Base-by-base conservation (phyloP, 2,113 vertebrate species). In the Leiothrix lutea region DNA sequence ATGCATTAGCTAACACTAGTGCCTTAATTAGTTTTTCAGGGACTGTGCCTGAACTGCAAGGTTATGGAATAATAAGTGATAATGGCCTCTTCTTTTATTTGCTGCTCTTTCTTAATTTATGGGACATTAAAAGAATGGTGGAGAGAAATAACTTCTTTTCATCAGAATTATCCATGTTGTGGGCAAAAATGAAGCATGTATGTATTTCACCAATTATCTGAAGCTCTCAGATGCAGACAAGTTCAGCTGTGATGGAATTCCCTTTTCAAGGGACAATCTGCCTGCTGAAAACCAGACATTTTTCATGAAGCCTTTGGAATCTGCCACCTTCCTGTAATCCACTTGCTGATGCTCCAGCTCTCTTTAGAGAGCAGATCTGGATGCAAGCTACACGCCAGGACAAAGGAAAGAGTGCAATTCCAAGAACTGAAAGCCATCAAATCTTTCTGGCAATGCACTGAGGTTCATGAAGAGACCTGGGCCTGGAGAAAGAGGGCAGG, bases 21-120 rank as follows among this genome's bases (percentile, higher is more conserved):
- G 89, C 89, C 73, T 93, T 96, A 95, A 97, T 97, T 85, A 92
- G 71, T 38, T 92, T 93, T 89, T 58, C 65, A 91, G 88, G 92
- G 73, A 12, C 47, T 57, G 40, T 47, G 80, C 79, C 81, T 95
- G 77, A 96, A 95, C 18, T 56, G 92, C 65, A 83, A 95, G 61
- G 73, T 92, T 86, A 80, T 86, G 77, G 91, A 93, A 94, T 79
- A 84, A 86, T 12, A 81, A 96, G 50, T 91, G 50, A 91, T 88
- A 92, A 86, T 81, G 80, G 83, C 38, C 61, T 79, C 33, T 26
- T 73, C 8, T 66, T 94, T 84, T 78, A 57, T 72, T 88, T 84
- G 54, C n/a, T 64, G 42, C 15, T 47, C 38, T 74, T 78, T 69
- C 62, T 42, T 90, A 44, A 75, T 93, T 94, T 91, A 71, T 22